phyloP scores from a whole-genome alignment of 2,113 vertebrate genomes.

The Ciconia maguari region DNA sequence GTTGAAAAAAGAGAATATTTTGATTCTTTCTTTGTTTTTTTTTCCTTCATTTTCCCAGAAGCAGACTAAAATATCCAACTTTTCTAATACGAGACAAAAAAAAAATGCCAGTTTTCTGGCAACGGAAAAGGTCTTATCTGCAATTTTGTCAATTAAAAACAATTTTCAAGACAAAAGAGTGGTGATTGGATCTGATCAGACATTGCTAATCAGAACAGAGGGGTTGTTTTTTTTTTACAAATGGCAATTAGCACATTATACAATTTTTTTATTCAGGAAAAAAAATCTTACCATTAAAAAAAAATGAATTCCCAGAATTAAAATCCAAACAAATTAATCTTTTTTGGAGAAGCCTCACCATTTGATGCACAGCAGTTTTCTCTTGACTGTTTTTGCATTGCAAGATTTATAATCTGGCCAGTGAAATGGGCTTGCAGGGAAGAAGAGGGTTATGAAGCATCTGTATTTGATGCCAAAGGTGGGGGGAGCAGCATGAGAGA shows the following conservation, averaged over 20 bases:
- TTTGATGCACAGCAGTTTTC: background rate
- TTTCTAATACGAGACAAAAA: background rate
- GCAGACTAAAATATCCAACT: background rate
- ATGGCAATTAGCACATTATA: background rate
- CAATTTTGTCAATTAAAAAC: slow-evolving; percentile 35
- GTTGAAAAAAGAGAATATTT: background rate
- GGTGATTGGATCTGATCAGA: slow-evolving; percentile 11
- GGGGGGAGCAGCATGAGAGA: background rate
- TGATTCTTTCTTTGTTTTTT: background rate
- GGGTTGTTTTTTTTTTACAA: background rate
- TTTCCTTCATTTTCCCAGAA: background rate
- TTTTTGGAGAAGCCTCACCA: background rate
- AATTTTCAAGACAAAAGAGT: slow-evolving; percentile 23
- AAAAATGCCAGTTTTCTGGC: background rate
- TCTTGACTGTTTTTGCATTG: background rate
- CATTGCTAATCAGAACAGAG: background rate
- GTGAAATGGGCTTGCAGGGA: background rate
- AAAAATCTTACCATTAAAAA: background rate
- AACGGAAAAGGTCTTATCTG: slow-evolving; percentile 9
- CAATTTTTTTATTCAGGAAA: background rate
- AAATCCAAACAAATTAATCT: background rate
- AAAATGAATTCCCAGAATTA: background rate
- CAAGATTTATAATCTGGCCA: background rate
- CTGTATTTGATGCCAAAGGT: background rate
- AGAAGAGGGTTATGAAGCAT: background rate